Evolutionary conservation across 2,113 vertebrate species (phyloP).

Genomic region (Ammodytes marinus): DNA sequence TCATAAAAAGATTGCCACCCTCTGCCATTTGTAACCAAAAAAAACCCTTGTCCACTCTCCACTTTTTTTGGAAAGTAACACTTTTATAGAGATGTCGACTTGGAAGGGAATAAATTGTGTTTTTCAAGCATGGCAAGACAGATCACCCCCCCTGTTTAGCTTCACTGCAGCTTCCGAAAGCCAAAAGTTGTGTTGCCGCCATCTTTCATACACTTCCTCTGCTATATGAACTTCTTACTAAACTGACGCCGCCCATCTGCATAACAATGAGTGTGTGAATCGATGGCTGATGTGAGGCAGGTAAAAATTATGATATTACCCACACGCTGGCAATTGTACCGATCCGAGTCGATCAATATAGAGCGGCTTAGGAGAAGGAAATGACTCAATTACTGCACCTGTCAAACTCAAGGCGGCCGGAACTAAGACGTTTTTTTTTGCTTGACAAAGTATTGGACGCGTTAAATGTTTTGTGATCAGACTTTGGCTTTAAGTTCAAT

Average conservation of each 20-base stretch:
- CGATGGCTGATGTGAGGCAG: constrained; percentile 34
- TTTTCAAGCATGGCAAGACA: constrained; percentile 54
- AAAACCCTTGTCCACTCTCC: constrained; percentile 28
- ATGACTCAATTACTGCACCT: constrained; percentile 49
- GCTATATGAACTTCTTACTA: constrained; percentile 29
- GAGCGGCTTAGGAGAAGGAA: constrained; percentile 33
- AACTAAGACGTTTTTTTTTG: background rate
- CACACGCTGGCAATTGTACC: constrained; percentile 32
- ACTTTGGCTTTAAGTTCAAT: constrained; percentile 7
- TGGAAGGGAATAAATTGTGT: constrained; percentile 51
- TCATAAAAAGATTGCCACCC: constrained; percentile 26
- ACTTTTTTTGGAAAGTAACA: constrained; percentile 38
- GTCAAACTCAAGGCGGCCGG: constrained; percentile 23
- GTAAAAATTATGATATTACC: constrained; percentile 59
- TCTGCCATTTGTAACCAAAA: constrained; percentile 34
- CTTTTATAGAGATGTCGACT: constrained; percentile 41
- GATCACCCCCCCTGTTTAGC: constrained; percentile 42
- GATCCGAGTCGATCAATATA: constrained; percentile 51
- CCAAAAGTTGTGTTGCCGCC: constrained; percentile 40
- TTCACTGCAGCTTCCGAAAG: constrained; percentile 39
- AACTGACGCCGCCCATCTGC: constrained; percentile 34
- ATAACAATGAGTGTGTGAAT: constrained; percentile 54
- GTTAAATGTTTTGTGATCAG: constrained; percentile 17
- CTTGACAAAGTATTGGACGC: background rate
- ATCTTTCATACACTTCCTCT: constrained; percentile 41